phyloP scores from a whole-genome alignment of 2,888 invertebrate genomes.

The Mongoloraphidia duomilia region DNA sequence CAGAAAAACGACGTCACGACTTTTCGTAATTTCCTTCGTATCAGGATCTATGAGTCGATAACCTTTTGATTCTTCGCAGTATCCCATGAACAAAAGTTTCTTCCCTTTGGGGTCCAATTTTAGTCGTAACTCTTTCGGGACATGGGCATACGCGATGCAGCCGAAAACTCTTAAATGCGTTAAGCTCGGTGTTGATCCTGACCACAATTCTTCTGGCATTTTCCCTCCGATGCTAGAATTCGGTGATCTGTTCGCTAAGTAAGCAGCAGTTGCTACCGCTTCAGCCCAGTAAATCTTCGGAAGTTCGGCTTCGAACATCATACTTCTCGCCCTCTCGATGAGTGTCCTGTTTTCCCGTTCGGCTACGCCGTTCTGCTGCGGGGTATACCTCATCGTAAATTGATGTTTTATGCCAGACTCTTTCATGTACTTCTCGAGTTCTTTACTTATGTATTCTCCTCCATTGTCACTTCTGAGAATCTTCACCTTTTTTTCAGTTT shows the following conservation, averaged over 20 bases:
- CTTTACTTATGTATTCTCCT: constrained; percentile 10
- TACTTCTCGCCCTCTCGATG: constrained; percentile 1
- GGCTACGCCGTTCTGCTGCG: constrained; percentile 22
- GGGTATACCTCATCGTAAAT: constrained; percentile 19
- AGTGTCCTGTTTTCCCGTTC: constrained; percentile 17
- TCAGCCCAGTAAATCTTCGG: constrained; percentile 17
- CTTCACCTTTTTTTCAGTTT: constrained; percentile 14
- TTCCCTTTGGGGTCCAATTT: constrained; percentile 21
- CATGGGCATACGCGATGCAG: constrained; percentile 17
- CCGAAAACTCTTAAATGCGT: constrained; percentile 23
- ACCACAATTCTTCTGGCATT: constrained; percentile 22
- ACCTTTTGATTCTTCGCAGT: constrained; percentile 14
- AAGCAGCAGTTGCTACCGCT: constrained; percentile 10
- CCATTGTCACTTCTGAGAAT: constrained; percentile 16
- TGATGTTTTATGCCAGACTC: constrained; percentile 20
- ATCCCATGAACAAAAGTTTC: constrained; percentile 20
- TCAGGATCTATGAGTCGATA: constrained; percentile 2
- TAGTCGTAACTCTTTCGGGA: constrained; percentile 19
- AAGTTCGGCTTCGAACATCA: constrained; percentile 16
- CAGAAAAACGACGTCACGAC: constrained; percentile 1
- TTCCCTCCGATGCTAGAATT: constrained; percentile 2
- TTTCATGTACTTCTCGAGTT: constrained; percentile 11
- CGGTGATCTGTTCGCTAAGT: constrained; percentile 1
- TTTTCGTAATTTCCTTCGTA: neutral
- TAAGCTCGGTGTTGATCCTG: constrained; percentile 20